phyloP scores from a whole-genome alignment of 2,113 vertebrate genomes.

The Danionella cerebrum region DNA sequence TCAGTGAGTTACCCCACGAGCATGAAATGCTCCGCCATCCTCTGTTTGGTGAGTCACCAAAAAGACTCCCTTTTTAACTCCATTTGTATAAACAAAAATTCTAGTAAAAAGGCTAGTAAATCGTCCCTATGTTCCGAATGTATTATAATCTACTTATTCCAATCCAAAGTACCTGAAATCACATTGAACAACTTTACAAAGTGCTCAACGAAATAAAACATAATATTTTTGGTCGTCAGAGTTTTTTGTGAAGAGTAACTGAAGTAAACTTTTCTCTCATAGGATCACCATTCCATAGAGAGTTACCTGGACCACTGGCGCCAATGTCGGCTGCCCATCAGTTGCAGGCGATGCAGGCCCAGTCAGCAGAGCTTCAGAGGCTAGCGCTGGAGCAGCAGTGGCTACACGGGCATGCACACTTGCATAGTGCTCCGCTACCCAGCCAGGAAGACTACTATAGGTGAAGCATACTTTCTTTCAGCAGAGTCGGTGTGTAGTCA shows the following conservation, averaged over 20 bases:
- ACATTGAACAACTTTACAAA: too few relatives aligned
- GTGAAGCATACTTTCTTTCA: slow-evolving; percentile 49
- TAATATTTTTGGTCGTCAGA: neutral
- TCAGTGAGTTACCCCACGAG: slow-evolving; percentile 88
- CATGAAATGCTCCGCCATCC: slow-evolving; percentile 97
- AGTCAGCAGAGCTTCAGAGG: slow-evolving; percentile 94
- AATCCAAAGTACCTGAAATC: too few relatives aligned
- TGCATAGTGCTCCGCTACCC: slow-evolving; percentile 87
- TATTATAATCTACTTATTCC: too few relatives aligned
- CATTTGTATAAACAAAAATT: neutral
- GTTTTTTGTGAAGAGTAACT: neutral
- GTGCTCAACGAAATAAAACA: neutral
- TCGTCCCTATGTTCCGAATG: too few relatives aligned
- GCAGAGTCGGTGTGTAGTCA: neutral
- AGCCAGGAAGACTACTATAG: slow-evolving; percentile 99
- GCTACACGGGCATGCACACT: slow-evolving; percentile 90
- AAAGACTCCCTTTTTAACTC: neutral
- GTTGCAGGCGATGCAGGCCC: slow-evolving; percentile 96
- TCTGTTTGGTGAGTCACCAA: slow-evolving; percentile 78
- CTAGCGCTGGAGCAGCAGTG: slow-evolving; percentile 98
- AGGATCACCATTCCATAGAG: slow-evolving; percentile 84
- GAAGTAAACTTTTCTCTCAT: neutral
- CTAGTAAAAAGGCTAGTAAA: too few relatives aligned
- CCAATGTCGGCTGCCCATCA: slow-evolving; percentile 97
- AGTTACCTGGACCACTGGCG: slow-evolving; percentile 84